Conservation (phyloP, 2,888 invertebrate genomes). For the Meandrusa payeni region DNA sequence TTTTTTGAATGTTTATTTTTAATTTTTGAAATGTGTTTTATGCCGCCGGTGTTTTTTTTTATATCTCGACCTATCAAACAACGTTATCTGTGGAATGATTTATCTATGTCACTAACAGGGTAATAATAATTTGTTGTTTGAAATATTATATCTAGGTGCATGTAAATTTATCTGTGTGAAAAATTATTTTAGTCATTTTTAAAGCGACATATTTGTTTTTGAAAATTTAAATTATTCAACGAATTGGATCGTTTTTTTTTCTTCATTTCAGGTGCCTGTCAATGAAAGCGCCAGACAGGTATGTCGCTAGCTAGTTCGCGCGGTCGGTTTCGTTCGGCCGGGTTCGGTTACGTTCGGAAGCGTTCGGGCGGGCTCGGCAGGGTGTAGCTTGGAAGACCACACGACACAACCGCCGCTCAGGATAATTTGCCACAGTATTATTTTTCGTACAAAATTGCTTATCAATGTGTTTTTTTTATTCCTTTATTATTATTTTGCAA, state of each 20-base stretch:
- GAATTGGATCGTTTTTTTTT: conserved; percentile 84
- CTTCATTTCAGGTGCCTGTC: conserved; percentile 88
- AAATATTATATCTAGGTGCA: conserved; percentile 29
- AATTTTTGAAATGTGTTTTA: conserved; percentile 64
- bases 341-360: conserved; percentile 70
- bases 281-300: conserved; percentile 88
- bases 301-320: conserved; percentile 77
- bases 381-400: conserved; percentile 76
- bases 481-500: conserved; percentile 42
- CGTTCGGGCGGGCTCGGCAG: conserved; percentile 68
- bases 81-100: conserved; percentile 14
- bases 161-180: conserved; percentile 80
- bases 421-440: conserved; percentile 68
- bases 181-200: conserved; percentile 27
- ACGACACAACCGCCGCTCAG: conserved; percentile 76
- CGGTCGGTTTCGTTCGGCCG: conserved; percentile 74
- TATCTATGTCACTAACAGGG: conserved; percentile 2
- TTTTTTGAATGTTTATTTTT: conserved; percentile 74
- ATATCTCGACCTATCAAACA: conserved; percentile 39
- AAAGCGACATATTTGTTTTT: conserved; percentile 48
- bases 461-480: conserved; percentile 71
- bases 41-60: conserved; percentile 38
- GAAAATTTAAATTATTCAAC: conserved; percentile 80
- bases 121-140: too few species aligned
- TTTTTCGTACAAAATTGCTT: conserved; percentile 73